Percentiles rank a stretch among this genome's conserved stretches.
These are phyloP conservation scores for Cottus gobio DNA, from an alignment of 2,113 vertebrate genomes.

Conservation along the genomic window DNA sequence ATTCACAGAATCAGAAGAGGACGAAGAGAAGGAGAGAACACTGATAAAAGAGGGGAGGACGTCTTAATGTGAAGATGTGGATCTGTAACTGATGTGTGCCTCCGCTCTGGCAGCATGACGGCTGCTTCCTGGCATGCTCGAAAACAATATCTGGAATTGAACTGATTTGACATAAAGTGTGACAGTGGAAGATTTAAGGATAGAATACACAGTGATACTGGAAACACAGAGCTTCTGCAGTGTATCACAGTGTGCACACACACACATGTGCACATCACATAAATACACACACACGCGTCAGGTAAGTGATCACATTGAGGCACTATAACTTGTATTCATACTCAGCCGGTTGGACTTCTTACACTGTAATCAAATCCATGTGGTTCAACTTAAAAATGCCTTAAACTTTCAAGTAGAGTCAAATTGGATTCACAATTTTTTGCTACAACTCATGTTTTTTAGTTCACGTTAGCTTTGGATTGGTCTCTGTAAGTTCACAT, in stretches of 20 bases:
- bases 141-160: neutral
- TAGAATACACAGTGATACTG: neutral
- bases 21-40: neutral
- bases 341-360: neutral
- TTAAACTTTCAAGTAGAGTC: no score
- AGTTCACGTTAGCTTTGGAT: no score
- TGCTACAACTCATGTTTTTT: no score
- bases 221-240: neutral
- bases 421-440: no score
- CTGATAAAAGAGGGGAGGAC: neutral
- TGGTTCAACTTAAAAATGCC: no score
- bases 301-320: neutral
- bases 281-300: neutral
- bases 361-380: no score
- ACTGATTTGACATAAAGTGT: neutral
- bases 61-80: constrained; percentile 16
- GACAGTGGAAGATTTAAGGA: neutral
- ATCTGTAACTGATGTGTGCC: constrained; percentile 24
- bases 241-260: neutral
- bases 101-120: neutral
- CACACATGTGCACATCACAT: neutral
- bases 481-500: no score
- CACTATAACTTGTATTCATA: neutral
- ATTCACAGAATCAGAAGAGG: constrained; percentile 1
- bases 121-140: neutral